Conservation (phyloP, 2,797 vertebrate species). For the Danio kyathit region DNA sequence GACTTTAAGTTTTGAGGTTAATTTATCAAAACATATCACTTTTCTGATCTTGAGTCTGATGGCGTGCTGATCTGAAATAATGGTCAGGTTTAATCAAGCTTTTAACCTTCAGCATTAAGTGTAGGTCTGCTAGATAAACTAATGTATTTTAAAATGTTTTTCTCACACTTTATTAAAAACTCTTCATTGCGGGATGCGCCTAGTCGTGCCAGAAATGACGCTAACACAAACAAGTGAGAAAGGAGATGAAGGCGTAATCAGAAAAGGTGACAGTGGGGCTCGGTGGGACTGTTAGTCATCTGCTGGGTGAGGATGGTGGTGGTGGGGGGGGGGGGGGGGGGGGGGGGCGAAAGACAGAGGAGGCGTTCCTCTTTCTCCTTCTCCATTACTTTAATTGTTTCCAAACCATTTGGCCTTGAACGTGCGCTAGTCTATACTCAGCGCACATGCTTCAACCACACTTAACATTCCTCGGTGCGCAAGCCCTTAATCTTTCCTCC, state of each 20-base stretch:
- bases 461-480: constrained; percentile 65
- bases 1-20: no score
- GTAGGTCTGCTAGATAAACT: constrained; percentile 4
- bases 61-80: neutral
- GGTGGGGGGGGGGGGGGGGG: constrained; percentile 24
- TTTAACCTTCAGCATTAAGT: constrained; percentile 45
- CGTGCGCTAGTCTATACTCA: constrained; percentile 53
- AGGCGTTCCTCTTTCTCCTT: constrained; percentile 25
- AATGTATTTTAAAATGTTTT: constrained; percentile 8
- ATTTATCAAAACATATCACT: no score
- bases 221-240: constrained; percentile 11
- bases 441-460: constrained; percentile 64
- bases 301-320: constrained; percentile 44
- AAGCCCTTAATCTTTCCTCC: constrained; percentile 67
- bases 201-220: constrained; percentile 23
- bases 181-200: constrained; percentile 1
- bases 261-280: constrained; percentile 55
- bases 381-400: constrained; percentile 66
- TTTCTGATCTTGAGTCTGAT: constrained; percentile 16
- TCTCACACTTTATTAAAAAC: constrained; percentile 17
- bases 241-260: constrained; percentile 34
- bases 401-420: constrained; percentile 65
- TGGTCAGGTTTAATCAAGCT: constrained; percentile 44
- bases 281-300: constrained; percentile 57
- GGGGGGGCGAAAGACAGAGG: constrained; percentile 26